A percentile compares a stretch with the other conserved stretches of the same genome.
These are phyloP conservation scores for Pogonomyrmex californicus DNA, from an alignment of 1,140 invertebrate genomes.

Conservation along the genomic window DNA sequence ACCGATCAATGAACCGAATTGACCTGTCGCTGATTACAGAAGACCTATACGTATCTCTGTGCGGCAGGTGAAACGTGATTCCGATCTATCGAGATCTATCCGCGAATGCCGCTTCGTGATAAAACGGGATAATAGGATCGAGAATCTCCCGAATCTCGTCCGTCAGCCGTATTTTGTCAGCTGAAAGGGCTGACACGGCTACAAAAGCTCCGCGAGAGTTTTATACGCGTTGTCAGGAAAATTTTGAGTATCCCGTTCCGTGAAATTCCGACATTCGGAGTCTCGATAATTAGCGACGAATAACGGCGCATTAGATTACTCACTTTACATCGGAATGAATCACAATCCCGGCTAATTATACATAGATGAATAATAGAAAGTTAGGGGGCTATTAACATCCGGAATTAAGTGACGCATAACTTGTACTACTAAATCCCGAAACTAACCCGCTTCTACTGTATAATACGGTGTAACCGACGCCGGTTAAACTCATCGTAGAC, in stretches of 20 bases:
- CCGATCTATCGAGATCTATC: conserved; percentile 7
- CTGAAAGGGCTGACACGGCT: background rate
- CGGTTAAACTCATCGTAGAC: conserved; percentile 52
- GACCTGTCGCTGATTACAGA: conserved; percentile 79
- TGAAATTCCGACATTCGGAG: background rate
- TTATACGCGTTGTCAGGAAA: background rate
- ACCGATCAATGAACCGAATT: conserved; percentile 76
- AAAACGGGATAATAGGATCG: conserved; percentile 3
- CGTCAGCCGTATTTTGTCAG: background rate
- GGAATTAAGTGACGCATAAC: conserved; percentile 60
- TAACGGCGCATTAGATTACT: background rate
- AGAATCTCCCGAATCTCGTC: background rate
- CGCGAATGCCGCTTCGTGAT: conserved; percentile 2
- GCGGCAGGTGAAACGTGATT: conserved; percentile 19
- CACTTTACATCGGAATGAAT: conserved; percentile 5
- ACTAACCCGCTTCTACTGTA: conserved; percentile 45
- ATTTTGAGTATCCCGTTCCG: background rate
- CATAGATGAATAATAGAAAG: conserved; percentile 53
- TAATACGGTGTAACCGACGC: conserved; percentile 52
- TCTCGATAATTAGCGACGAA: background rate
- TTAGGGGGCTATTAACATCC: conserved; percentile 52
- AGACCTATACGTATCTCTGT: conserved; percentile 62
- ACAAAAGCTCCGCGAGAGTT: background rate
- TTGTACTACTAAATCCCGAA: conserved; percentile 61
- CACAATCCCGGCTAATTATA: conserved; percentile 29